Conservation (phyloP, 2,888 invertebrate genomes). For the Oligia fasciuncula region DNA sequence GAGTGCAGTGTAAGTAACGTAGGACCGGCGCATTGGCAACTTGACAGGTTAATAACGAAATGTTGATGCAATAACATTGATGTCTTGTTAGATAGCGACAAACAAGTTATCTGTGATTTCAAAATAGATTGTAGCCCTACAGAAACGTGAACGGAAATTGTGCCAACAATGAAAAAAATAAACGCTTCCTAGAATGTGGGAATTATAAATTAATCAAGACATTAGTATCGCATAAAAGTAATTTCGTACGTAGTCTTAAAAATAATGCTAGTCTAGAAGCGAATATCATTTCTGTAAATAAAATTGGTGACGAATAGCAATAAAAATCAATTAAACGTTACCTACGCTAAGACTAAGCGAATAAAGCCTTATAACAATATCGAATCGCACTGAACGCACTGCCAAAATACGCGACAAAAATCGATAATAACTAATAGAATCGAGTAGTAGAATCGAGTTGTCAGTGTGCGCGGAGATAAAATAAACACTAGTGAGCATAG, state of each 20-base stretch:
- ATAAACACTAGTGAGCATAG: slow-evolving; percentile 78
- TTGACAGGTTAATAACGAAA: slow-evolving; percentile 61
- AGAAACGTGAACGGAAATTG: slow-evolving; percentile 79
- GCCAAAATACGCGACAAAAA: slow-evolving; percentile 73
- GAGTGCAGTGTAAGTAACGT: slow-evolving; percentile 74
- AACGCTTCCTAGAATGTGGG: slow-evolving; percentile 58
- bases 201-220: slow-evolving; percentile 39
- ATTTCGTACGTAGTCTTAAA: slow-evolving; percentile 55
- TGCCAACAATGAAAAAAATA: slow-evolving; percentile 79
- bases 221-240: slow-evolving; percentile 36
- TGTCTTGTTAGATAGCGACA: slow-evolving; percentile 68
- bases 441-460: slow-evolving; percentile 75
- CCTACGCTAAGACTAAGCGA: slow-evolving; percentile 55
- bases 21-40: slow-evolving; percentile 84
- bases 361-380: slow-evolving; percentile 50
- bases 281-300: slow-evolving; percentile 54
- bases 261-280: slow-evolving; percentile 57
- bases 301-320: slow-evolving; percentile 57
- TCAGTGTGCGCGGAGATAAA: slow-evolving; percentile 77
- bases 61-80: slow-evolving; percentile 17
- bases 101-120: slow-evolving; percentile 75
- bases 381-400: slow-evolving; percentile 72
- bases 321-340: slow-evolving; percentile 59
- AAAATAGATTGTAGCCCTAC: slow-evolving; percentile 73
- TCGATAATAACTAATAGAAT: slow-evolving; percentile 64